Percentiles rank a stretch among this genome's conserved stretches.
Evolutionary conservation across 1,140 invertebrate genomes (phyloP).

Genomic region (Centruroides sculpturatus): DNA sequence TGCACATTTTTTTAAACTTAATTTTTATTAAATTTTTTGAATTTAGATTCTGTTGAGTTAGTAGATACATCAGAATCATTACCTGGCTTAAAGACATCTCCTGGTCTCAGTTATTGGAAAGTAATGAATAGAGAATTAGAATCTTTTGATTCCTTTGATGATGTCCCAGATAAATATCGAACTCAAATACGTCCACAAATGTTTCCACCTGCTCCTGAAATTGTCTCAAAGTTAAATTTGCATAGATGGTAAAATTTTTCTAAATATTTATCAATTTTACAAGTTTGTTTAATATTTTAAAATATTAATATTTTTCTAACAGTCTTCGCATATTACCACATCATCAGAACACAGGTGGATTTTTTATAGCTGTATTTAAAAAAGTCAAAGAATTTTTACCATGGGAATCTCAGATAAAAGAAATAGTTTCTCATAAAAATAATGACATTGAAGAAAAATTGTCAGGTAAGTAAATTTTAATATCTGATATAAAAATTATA

Average conservation of each 20-base stretch:
- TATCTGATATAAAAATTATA: too few relatives aligned
- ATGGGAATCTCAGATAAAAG: conserved; percentile 38
- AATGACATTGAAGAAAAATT: too few relatives aligned
- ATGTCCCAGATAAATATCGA: conserved; percentile 69
- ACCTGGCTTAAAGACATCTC: conserved; percentile 61
- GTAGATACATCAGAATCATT: conserved; percentile 61
- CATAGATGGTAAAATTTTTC: conserved; percentile 53
- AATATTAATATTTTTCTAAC: background rate
- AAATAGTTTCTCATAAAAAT: too few relatives aligned
- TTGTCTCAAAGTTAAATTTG: conserved; percentile 55
- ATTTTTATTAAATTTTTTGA: background rate
- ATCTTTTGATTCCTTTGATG: conserved; percentile 53
- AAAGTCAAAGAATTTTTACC: conserved; percentile 53
- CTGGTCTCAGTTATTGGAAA: conserved; percentile 64
- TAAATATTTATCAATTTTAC: too few relatives aligned
- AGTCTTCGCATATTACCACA: conserved; percentile 87
- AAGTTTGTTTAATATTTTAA: too few relatives aligned
- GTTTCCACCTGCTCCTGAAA: conserved; percentile 69
- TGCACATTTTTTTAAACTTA: too few relatives aligned
- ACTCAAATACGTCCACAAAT: conserved; percentile 70
- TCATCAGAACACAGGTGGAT: conserved; percentile 94
- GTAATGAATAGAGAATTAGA: conserved; percentile 59
- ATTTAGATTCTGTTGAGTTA: conserved; percentile 28
- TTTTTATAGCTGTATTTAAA: conserved; percentile 91
- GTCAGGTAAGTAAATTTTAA: too few relatives aligned